A percentile compares a stretch with the other conserved stretches of the same genome.
phyloP scores from a whole-genome alignment of 1,140 invertebrate species.

The Chelonus insularis region DNA sequence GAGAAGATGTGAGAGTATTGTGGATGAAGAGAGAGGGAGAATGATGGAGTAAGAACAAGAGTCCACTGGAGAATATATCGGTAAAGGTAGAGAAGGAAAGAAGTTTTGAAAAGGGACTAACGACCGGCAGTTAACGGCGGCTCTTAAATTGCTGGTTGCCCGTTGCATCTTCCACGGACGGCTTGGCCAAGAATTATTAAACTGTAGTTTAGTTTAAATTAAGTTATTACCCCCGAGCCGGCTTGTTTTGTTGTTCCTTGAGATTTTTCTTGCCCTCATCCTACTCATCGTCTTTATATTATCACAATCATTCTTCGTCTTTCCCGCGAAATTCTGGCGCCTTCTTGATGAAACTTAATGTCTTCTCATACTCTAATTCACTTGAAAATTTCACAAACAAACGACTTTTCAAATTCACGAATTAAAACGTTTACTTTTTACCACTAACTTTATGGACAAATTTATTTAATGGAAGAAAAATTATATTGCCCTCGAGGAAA shows the following conservation, averaged over 20 bases:
- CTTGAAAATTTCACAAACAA: conserved; percentile 3
- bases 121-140: conserved; percentile 63
- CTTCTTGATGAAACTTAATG: conserved; percentile 15
- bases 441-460: background rate
- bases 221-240: conserved; percentile 60
- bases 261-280: conserved; percentile 33
- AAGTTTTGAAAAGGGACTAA: conserved; percentile 63
- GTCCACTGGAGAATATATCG: conserved; percentile 1
- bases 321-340: conserved; percentile 5
- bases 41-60: too few species aligned
- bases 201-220: conserved; percentile 64
- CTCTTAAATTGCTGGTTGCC: conserved; percentile 62
- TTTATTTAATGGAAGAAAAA: background rate
- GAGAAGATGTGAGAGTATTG: background rate
- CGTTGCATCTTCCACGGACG: conserved; percentile 55
- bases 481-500: background rate
- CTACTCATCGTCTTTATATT: conserved; percentile 6
- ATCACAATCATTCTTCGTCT: conserved; percentile 3
- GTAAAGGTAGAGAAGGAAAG: conserved; percentile 47
- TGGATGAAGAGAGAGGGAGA: background rate
- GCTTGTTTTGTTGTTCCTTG: conserved; percentile 49
- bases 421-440: background rate
- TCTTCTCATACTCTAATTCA: background rate
- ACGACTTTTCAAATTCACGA: background rate
- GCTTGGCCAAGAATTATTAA: conserved; percentile 60